These are phyloP conservation scores for Leptinotarsa juncta DNA, from an alignment of 2,888 invertebrate genomes.

Conservation along the genomic window DNA sequence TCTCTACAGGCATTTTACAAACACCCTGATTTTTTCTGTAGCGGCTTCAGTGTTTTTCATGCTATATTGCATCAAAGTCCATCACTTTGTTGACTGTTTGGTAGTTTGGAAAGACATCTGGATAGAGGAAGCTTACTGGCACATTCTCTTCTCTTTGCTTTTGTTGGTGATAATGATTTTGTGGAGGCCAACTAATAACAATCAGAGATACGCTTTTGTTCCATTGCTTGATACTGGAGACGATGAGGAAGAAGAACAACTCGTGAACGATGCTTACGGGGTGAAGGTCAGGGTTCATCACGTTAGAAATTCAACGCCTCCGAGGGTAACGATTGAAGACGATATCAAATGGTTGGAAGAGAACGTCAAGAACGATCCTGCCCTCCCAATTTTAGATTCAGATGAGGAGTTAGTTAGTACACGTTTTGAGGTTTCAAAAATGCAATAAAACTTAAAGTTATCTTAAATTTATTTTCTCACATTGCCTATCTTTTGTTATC, in stretches of 20 bases:
- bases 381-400: conserved; percentile 78
- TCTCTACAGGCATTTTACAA: conserved; percentile 93
- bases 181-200: conserved; percentile 96
- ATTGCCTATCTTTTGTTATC: neutral
- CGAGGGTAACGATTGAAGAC: conserved; percentile 74
- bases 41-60: conserved; percentile 92
- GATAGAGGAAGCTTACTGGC: conserved; percentile 97
- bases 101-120: conserved; percentile 92
- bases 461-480: conserved; percentile 14
- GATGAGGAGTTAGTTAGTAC: conserved; percentile 88
- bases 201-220: conserved; percentile 94
- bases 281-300: conserved; percentile 76
- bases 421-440: conserved; percentile 89
- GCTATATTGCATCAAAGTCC: conserved; percentile 90
- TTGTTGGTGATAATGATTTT: conserved; percentile 92
- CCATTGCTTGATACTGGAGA: conserved; percentile 88
- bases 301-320: conserved; percentile 63
- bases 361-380: conserved; percentile 83
- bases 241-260: conserved; percentile 85
- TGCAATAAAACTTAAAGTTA: conserved; percentile 72
- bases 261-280: conserved; percentile 88
- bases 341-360: conserved; percentile 94
- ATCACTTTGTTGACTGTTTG: conserved; percentile 80
- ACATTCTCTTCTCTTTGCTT: conserved; percentile 88
- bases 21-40: conserved; percentile 91